Evolutionary conservation across 64 coral and sea anemone species (phyloP).

Genomic region (Montipora cactus): DNA sequence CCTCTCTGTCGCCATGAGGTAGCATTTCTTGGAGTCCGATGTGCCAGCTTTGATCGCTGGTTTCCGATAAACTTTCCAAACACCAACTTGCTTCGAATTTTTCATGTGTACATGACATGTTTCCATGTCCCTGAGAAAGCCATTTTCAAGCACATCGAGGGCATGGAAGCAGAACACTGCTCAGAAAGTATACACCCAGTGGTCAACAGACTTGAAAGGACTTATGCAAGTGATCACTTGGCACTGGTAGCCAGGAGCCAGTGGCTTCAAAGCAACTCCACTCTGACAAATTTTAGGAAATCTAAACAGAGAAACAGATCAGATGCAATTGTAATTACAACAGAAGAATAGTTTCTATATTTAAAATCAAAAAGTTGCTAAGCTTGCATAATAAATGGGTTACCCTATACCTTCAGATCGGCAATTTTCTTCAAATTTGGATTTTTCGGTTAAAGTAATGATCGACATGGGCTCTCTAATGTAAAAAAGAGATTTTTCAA

Average conservation of each 20-base stretch:
- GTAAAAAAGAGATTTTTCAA: too few species aligned
- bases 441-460: too few species aligned
- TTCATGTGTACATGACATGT: too few species aligned
- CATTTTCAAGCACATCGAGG: background rate
- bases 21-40: constrained; percentile 31
- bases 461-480: too few species aligned
- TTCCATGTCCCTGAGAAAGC: constrained; percentile 64
- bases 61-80: constrained; percentile 61
- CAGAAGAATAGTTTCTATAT: too few species aligned
- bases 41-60: constrained; percentile 58
- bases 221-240: constrained; percentile 33
- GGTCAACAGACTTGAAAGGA: constrained; percentile 43
- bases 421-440: too few species aligned
- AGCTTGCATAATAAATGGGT: too few species aligned
- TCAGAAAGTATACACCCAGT: constrained; percentile 70
- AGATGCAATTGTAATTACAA: too few species aligned
- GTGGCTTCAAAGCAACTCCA: constrained; percentile 45
- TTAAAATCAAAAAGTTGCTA: too few species aligned
- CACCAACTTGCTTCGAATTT: constrained; percentile 8
- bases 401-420: too few species aligned
- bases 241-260: constrained; percentile 46
- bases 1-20: constrained; percentile 50
- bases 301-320: constrained; percentile 27
- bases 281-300: constrained; percentile 36
- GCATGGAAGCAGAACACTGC: constrained; percentile 65